These are phyloP conservation scores for Pararge aegeria DNA, from an alignment of 1,140 invertebrate genomes.

Conservation along the genomic window DNA sequence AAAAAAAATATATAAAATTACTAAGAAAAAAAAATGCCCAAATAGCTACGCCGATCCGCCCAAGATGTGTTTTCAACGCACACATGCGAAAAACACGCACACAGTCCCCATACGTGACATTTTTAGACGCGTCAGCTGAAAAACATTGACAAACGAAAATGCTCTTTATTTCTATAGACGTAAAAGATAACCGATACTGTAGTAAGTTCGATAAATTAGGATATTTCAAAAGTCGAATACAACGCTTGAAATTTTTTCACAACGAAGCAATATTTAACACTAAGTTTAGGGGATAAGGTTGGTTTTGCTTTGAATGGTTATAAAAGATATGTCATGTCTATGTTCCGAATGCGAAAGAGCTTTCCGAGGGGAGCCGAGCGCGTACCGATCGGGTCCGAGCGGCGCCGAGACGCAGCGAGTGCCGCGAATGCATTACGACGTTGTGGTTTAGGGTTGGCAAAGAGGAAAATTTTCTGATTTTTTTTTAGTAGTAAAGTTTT, in stretches of 20 bases:
- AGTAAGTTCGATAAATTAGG: conserved; percentile 58
- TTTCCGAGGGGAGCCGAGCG: conserved; percentile 66
- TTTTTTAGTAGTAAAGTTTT: conserved; percentile 3
- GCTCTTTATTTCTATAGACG: conserved; percentile 25
- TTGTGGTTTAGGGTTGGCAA: conserved; percentile 54
- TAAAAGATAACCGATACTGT: conserved; percentile 38
- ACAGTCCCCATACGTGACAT: conserved; percentile 55
- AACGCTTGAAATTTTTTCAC: conserved; percentile 47
- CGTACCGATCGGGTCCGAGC: conserved; percentile 75
- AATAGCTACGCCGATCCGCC: conserved; percentile 54
- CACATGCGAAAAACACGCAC: conserved; percentile 46
- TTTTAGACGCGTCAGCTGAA: conserved; percentile 75
- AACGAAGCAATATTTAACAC: conserved; percentile 23
- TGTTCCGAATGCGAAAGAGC: conserved; percentile 67
- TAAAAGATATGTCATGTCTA: conserved; percentile 61
- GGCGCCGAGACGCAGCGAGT: conserved; percentile 70
- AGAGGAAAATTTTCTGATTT: conserved; percentile 39
- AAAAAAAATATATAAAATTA: conserved; percentile 44
- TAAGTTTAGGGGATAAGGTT: conserved; percentile 22
- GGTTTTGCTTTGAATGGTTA: conserved; percentile 24
- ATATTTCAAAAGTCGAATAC: conserved; percentile 75
- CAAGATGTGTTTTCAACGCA: conserved; percentile 70
- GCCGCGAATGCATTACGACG: conserved; percentile 73
- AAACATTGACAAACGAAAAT: conserved; percentile 37
- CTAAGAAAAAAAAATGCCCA: conserved; percentile 61